Percentiles rank a stretch among this genome's conserved stretches.
These are phyloP conservation scores for Molossus molossus DNA, from an alignment of 2,797 vertebrate species.

Conservation along the genomic window DNA sequence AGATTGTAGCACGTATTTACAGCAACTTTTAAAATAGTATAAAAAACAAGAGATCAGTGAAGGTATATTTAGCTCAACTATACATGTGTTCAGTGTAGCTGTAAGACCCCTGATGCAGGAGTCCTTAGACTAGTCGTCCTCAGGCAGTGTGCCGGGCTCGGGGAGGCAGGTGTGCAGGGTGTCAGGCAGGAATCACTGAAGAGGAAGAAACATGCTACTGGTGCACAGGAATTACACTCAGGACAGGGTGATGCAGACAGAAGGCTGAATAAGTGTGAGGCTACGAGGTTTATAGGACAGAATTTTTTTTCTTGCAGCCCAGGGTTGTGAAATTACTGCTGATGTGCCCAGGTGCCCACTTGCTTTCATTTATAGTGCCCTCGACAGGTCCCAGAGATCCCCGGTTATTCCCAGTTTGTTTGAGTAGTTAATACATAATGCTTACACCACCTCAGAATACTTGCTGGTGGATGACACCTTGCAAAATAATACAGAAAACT, in stretches of 20 bases:
- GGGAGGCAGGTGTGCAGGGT: not conserved
- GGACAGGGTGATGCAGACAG: not conserved
- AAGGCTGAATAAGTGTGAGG: not conserved
- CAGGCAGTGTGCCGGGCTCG: not conserved
- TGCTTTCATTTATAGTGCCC: not conserved
- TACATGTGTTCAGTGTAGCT: not conserved
- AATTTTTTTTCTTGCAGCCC: not conserved
- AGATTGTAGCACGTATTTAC: not conserved
- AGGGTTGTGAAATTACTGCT: not conserved
- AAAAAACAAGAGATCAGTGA: slow-evolving; percentile 5
- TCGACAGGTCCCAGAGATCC: not conserved
- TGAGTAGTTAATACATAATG: not conserved
- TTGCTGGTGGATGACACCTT: not conserved
- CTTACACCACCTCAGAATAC: slow-evolving; percentile 11
- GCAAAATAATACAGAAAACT: slow-evolving; percentile 10
- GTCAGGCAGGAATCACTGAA: not conserved
- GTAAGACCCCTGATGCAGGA: not conserved
- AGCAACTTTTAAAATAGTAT: not conserved
- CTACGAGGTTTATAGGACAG: not conserved
- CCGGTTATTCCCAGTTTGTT: not conserved
- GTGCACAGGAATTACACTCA: not conserved
- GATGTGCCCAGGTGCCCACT: not conserved
- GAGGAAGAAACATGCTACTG: not conserved
- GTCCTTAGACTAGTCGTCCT: not conserved
- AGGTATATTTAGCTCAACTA: not conserved